phyloP scores from a whole-genome alignment of 1,140 invertebrate genomes.

The Glossosoma conforme region DNA sequence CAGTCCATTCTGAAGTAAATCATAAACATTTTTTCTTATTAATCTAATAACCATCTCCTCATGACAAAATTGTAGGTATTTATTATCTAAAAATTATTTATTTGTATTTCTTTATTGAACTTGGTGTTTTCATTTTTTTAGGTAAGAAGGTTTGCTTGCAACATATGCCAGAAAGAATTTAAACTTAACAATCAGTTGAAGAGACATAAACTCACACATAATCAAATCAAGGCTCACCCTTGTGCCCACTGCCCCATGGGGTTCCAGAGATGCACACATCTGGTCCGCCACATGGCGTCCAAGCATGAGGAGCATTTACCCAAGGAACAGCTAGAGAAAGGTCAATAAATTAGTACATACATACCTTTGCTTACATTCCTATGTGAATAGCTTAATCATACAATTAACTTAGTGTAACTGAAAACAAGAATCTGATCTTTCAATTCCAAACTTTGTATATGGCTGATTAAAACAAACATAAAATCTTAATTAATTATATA shows the following conservation, averaged over 20 bases:
- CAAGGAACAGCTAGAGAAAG: slow-evolving; percentile 2
- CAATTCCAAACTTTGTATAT: too few species aligned
- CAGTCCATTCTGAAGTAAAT: slow-evolving; percentile 22
- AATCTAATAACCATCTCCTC: too few species aligned
- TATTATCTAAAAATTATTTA: not conserved
- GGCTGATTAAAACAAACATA: too few species aligned
- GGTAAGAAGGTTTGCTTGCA: slow-evolving; percentile 22
- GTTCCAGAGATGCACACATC: slow-evolving; percentile 17
- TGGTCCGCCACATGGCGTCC: slow-evolving; percentile 14
- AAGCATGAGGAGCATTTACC: slow-evolving; percentile 24
- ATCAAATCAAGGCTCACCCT: not conserved
- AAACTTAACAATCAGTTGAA: slow-evolving; percentile 24
- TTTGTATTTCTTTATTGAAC: slow-evolving; percentile 3
- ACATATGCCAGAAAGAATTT: slow-evolving; percentile 21
- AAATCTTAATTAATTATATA: not conserved
- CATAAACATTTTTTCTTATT: not conserved
- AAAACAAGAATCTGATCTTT: too few species aligned
- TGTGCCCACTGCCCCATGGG: slow-evolving; percentile 21
- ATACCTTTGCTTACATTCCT: too few species aligned
- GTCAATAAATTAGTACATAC: too few species aligned
- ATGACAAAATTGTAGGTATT: too few species aligned
- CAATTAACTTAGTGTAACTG: too few species aligned
- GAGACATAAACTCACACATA: slow-evolving; percentile 20
- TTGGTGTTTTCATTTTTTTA: slow-evolving; percentile 12
- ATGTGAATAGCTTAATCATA: too few species aligned